Evolutionary conservation across 2,113 vertebrate species (phyloP).

Genomic region (Chloebia gouldiae): DNA sequence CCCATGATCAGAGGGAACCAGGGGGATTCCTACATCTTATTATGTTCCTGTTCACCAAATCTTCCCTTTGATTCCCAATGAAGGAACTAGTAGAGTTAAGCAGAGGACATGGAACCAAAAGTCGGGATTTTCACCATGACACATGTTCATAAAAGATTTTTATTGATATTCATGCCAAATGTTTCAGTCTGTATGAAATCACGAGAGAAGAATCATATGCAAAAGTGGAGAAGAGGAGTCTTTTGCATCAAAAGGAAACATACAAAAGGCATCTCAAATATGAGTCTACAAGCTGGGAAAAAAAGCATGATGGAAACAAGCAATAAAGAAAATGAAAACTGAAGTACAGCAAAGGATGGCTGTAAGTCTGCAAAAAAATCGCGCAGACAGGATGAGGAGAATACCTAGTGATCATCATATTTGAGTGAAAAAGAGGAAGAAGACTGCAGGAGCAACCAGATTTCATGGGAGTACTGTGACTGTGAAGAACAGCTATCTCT

Average conservation of each 20-base stretch:
- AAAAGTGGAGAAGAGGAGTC: background rate
- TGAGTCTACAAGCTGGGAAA: background rate
- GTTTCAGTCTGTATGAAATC: background rate
- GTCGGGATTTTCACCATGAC: background rate
- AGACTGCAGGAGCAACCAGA: background rate
- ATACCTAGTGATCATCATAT: background rate
- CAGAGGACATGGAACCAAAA: background rate
- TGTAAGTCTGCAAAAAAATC: background rate
- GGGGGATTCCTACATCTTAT: background rate
- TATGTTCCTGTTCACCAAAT: background rate
- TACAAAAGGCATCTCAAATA: background rate
- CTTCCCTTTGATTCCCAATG: background rate
- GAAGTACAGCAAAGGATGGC: background rate
- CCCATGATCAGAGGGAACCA: no score
- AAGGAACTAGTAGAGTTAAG: background rate
- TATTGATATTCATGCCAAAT: background rate
- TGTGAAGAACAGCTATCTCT: background rate
- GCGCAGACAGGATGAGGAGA: background rate
- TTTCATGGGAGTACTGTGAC: background rate
- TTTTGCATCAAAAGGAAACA: background rate
- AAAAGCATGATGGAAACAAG: background rate
- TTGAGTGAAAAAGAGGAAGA: background rate
- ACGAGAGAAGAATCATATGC: background rate
- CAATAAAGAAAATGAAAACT: background rate
- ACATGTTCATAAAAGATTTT: background rate